These are phyloP conservation scores for Cichladusa arquata DNA, from an alignment of 2,113 vertebrate species.

Conservation along the genomic window DNA sequence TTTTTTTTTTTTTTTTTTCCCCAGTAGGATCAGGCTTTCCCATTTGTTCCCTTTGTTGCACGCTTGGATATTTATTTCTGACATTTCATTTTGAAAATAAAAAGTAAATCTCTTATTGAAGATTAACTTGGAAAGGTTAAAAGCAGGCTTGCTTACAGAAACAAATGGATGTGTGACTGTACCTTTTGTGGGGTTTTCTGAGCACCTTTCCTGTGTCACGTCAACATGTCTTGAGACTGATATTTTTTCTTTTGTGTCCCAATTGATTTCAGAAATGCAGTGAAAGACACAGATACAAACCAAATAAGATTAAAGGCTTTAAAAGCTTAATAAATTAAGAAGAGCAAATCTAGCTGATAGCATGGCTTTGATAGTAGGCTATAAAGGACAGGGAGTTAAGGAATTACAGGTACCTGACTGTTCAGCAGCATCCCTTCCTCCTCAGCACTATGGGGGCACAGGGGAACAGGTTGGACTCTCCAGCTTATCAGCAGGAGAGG, in stretches of 20 bases:
- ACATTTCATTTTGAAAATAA: not conserved
- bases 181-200: not conserved
- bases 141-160: not conserved
- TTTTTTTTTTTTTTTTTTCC: not conserved
- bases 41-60: not conserved
- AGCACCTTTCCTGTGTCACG: not conserved
- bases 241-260: not conserved
- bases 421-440: not conserved
- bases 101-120: not conserved
- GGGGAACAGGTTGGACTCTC: not conserved
- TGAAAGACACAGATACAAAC: not conserved
- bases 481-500: not conserved
- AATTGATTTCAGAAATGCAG: not conserved
- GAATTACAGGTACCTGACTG: not conserved
- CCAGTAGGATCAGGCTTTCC: not conserved
- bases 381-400: not conserved
- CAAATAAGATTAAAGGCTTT: slow-evolving; percentile 41
- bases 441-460: not conserved
- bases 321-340: slow-evolving; percentile 23
- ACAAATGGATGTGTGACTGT: not conserved
- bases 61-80: not conserved
- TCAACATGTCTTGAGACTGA: not conserved
- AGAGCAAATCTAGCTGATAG: slow-evolving; percentile 12
- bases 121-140: not conserved
- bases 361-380: not conserved